Base-by-base conservation (phyloP, 37 sponge, comb jelly and placozoan species). In the Haliclona indistincta region DNA sequence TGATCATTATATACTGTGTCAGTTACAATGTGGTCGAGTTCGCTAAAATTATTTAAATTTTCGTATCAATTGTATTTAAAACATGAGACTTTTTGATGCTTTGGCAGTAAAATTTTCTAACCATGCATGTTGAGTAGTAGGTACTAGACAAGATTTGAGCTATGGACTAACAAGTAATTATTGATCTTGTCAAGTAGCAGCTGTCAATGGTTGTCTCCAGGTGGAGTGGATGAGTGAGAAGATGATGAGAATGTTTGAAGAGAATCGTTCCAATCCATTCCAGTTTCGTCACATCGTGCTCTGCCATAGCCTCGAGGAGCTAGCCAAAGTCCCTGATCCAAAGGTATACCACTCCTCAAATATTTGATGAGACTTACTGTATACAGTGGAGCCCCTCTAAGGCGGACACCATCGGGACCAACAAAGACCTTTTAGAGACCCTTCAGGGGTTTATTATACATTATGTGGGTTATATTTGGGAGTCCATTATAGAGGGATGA, bases 211-310 rank as follows among this genome's bases (percentile, higher is more conserved):
- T 7, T 43, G 13, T 51, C 51, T 38, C 20, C 63, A 92, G 96
- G 91, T 98, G 61, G 99, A 98, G 74, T 98, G 99, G 99, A 99
- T 99, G 99, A 91, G 96, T 63, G 99, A 99, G 33, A 95, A 91
- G 56, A 88, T 99, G 38, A 85, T 93, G 81, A 85, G 86, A 55
- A 84, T 81, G 83, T 95, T 95, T 70, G 96, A 95, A 67, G 99
- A 98, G 34, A 53, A 73, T 65, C 67, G 94, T 35, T 88, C 63
- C 25, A 93, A 93, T 42, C 94, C 94, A 7, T 99, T 99, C 73
- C 97, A 99, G 68, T 99, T 99, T 86, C 86, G 86, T 38, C 91
- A 94, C 39, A 87, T 94, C 63, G 87, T 84, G 22, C 58, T 95
- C 63, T 95, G 96, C 43, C 96, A 95, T 68, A 91, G 76, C 63